Base-by-base conservation (phyloP, 2,113 vertebrate genomes). In the Pseudolaguvia tuberculata region DNA sequence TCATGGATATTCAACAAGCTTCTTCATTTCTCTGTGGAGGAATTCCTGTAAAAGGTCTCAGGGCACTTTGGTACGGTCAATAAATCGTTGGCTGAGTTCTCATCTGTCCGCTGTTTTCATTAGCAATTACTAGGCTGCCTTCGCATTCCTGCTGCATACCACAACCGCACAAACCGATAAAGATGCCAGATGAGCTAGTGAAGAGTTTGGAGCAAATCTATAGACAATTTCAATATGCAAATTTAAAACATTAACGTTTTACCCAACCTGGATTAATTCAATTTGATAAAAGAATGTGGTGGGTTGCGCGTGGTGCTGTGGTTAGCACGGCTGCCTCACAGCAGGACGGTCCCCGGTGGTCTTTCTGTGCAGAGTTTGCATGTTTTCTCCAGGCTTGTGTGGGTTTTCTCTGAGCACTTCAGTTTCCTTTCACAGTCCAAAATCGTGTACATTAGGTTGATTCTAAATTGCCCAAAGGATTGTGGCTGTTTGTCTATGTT, bases 31-130 rank as follows among this genome's bases (percentile, higher is more conserved):
- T 62, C 56, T 55, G 50, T n/a, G 35, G 51, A 63, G 66, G 55
- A 62, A 56, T 63, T 47, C 58, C 29, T 55, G 48, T 71, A 73
- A 72, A 67, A 45, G 50, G 56, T 80, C 78, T 61, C 76, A 53
- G 29, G 72, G 72, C n/a, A 57, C 67, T 62, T 72, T 15, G 53
- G 51, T 8, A n/a, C 23, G 29, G n/a, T n/a, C 59, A 50, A 78
- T 52, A 56, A 77, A 76, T 73, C 57, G 65, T 77, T 71, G 66
- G 25, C 42, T 18, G 52, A 20, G 59, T 63, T 72, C 65, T 66
- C 74, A 57, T 47, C 56, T 25, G 35, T 68, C 55, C 17, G 21
- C 48, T 69, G 31, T 55, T 66, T 57, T 74, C 72, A 66, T 78
- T 51, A 72, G 21, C 56, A 67, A 70, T 56, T 72, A 72, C 66